Conservation (phyloP, 2,797 vertebrate species). For the Chiroxiphia lanceolata region DNA sequence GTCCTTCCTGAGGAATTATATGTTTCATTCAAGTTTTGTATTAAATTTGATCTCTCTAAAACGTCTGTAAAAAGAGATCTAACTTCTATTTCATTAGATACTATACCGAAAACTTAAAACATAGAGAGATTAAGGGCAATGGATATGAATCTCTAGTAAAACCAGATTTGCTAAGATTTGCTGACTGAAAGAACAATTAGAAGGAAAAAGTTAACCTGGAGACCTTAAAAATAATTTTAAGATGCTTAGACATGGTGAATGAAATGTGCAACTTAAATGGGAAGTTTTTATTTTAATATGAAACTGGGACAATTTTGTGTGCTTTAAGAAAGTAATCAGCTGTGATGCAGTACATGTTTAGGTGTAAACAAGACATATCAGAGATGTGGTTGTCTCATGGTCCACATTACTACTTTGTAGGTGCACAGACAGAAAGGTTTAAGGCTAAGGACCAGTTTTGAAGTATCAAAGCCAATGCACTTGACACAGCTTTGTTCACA, state of each 20-base stretch:
- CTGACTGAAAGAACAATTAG: background rate
- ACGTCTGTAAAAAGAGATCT: background rate
- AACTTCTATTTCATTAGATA: background rate
- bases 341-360: background rate
- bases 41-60: background rate
- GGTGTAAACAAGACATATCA: rapidly evolving
- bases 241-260: background rate
- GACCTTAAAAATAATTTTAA: background rate
- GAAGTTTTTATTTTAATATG: background rate
- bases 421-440: background rate
- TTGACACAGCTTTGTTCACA: background rate
- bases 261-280: background rate
- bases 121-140: background rate
- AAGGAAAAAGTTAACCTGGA: background rate
- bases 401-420: background rate
- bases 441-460: background rate
- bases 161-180: background rate
- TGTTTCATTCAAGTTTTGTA: background rate
- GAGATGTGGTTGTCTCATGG: background rate
- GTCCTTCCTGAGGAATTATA: background rate
- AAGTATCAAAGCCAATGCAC: background rate
- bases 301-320: background rate
- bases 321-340: background rate
- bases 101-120: background rate
- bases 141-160: background rate